These are phyloP conservation scores for Spodoptera littoralis DNA, from an alignment of 2,888 invertebrate species.

Conservation along the genomic window DNA sequence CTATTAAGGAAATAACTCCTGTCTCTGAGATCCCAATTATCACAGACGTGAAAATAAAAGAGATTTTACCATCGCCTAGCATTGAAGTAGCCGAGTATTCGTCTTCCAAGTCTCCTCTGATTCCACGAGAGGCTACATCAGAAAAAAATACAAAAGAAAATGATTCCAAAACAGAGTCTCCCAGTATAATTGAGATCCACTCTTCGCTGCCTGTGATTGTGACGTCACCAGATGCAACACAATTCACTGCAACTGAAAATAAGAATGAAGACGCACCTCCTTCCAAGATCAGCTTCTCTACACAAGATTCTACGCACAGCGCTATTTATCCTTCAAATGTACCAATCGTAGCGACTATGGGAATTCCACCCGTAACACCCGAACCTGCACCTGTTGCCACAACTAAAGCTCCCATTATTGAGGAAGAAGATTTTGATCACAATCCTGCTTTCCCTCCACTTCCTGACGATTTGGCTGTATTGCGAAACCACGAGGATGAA, in stretches of 20 bases:
- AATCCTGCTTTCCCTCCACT: conserved; percentile 85
- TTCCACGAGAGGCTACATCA: conserved; percentile 81
- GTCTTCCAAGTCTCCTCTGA: conserved; percentile 81
- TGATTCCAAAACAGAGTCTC: conserved; percentile 67
- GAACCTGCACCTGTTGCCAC: conserved; percentile 62
- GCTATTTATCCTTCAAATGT: conserved; percentile 74
- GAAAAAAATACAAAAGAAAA: conserved; percentile 66
- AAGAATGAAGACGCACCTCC: conserved; percentile 69
- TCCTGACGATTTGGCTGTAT: conserved; percentile 81
- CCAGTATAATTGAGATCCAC: conserved; percentile 69
- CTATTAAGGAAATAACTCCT: conserved; percentile 90
- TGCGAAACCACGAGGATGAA: conserved; percentile 81
- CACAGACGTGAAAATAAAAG: conserved; percentile 83
- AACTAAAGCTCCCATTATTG: conserved; percentile 74
- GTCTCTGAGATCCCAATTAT: conserved; percentile 84
- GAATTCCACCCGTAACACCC: conserved; percentile 60
- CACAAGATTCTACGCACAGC: conserved; percentile 76
- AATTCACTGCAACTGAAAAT: conserved; percentile 58
- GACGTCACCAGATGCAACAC: conserved; percentile 61
- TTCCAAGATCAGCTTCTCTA: conserved; percentile 80
- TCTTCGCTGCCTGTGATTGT: conserved; percentile 57
- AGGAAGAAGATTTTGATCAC: conserved; percentile 84
- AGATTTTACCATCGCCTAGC: conserved; percentile 79
- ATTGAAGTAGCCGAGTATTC: conserved; percentile 80
- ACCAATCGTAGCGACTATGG: conserved; percentile 72